Conservation (phyloP, 2,113 vertebrate species). For the Podiceps cristatus region DNA sequence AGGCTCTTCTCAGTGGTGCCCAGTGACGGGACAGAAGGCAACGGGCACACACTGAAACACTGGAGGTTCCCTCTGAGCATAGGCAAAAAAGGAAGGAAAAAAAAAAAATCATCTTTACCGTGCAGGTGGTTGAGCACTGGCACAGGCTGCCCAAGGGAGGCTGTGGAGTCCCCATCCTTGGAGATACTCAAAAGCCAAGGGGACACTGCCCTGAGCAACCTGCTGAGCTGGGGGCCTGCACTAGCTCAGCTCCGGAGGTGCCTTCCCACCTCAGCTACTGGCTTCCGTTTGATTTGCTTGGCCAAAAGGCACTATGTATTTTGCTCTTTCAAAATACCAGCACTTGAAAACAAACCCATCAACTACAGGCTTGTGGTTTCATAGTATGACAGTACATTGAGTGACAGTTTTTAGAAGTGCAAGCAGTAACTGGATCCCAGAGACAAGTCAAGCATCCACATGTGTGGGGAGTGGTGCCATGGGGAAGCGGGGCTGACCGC, state of each 20-base stretch:
- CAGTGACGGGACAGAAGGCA: background rate
- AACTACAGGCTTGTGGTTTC: rapidly evolving
- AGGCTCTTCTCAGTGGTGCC: background rate
- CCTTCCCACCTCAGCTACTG: background rate
- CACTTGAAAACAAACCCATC: background rate
- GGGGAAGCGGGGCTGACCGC: background rate
- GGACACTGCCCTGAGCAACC: background rate
- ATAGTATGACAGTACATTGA: background rate
- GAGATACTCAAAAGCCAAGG: background rate
- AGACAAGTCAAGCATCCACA: background rate
- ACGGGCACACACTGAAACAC: background rate
- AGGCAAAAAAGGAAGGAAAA: background rate
- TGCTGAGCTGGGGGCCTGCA: background rate
- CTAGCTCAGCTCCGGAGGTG: background rate
- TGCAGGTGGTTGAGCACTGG: background rate
- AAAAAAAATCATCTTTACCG: background rate
- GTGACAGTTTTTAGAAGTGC: background rate
- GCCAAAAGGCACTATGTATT: background rate
- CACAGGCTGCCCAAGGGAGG: background rate
- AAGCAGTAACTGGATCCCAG: background rate
- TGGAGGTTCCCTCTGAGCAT: background rate
- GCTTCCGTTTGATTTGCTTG: background rate
- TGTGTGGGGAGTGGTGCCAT: background rate
- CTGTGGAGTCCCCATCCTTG: background rate
- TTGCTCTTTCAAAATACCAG: background rate